These are phyloP conservation scores for Brachionus koreanus DNA, from an alignment of 1,140 invertebrate species.

Conservation along the genomic window DNA sequence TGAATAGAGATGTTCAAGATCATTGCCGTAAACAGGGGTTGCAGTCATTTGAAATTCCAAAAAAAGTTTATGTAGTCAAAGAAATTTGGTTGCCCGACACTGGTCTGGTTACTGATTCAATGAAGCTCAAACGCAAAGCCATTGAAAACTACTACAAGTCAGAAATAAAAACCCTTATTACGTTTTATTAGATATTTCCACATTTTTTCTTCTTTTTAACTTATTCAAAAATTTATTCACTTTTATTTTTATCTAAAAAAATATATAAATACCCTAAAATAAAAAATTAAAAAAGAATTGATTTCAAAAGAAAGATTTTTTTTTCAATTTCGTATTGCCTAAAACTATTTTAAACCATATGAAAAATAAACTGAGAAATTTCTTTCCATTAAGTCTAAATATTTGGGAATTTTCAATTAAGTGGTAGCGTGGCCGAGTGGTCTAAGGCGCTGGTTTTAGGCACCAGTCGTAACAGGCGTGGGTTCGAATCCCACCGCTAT, in stretches of 20 bases:
- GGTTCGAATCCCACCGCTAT: too few relatives aligned
- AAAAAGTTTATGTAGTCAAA: constrained; percentile 76
- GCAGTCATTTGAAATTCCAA: constrained; percentile 82
- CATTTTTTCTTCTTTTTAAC: not conserved
- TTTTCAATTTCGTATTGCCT: too few relatives aligned
- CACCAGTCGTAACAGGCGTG: too few relatives aligned
- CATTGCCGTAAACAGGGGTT: constrained; percentile 51
- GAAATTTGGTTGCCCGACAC: constrained; percentile 93
- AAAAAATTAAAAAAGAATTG: too few relatives aligned
- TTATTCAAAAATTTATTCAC: not conserved
- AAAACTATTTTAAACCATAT: too few relatives aligned
- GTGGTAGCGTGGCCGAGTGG: too few relatives aligned
- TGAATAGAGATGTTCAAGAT: not conserved
- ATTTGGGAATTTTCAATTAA: too few relatives aligned
- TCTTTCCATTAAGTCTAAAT: too few relatives aligned
- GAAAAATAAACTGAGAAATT: too few relatives aligned
- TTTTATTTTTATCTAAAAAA: not conserved
- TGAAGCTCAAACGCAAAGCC: constrained; percentile 77
- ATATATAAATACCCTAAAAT: not conserved
- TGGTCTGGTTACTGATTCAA: constrained; percentile 93
- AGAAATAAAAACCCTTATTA: constrained; percentile 12
- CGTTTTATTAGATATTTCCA: not conserved
- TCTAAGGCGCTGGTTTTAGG: too few relatives aligned
- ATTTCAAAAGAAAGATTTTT: too few relatives aligned
- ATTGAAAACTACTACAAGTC: not conserved